Percentiles rank a stretch among this genome's conserved stretches.
Conservation (phyloP, 2,888 invertebrate species). For the Caenorhabditis plicata region DNA sequence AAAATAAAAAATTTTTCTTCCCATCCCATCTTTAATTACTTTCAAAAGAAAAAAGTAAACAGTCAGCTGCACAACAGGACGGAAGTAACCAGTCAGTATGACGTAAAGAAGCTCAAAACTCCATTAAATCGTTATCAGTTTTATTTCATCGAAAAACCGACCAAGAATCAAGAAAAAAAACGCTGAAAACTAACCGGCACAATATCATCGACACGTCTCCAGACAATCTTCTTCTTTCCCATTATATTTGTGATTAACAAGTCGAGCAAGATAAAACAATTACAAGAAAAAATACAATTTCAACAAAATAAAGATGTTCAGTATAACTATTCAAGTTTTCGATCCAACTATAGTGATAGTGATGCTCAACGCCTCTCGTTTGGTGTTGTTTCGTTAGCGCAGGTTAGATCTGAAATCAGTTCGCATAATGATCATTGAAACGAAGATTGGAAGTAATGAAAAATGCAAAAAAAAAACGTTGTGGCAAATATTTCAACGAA, state of each 20-base stretch:
- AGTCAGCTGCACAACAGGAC: not conserved
- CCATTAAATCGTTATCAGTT: not conserved
- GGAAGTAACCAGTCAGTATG: not conserved
- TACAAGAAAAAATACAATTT: too few species aligned
- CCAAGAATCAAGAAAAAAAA: not conserved
- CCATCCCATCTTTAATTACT: not conserved
- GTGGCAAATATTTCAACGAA: not conserved
- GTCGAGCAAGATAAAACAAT: too few species aligned
- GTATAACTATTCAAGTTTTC: not conserved
- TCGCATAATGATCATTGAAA: too few species aligned
- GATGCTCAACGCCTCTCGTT: too few species aligned
- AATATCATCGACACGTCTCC: constrained; percentile 30
- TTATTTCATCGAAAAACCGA: not conserved
- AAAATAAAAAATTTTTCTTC: not conserved
- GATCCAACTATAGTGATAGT: too few species aligned
- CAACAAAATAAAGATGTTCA: not conserved
- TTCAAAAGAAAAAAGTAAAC: not conserved
- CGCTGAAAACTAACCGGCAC: constrained; percentile 14
- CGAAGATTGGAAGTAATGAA: constrained; percentile 14
- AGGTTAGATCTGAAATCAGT: too few species aligned
- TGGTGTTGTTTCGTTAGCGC: too few species aligned
- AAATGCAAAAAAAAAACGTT: not conserved
- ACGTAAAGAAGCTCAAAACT: not conserved
- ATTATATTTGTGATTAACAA: too few species aligned
- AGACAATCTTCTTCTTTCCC: constrained; percentile 28